A percentile compares a stretch with the other conserved stretches of the same genome.
These are phyloP conservation scores for Pomatostomus ruficeps DNA, from an alignment of 2,113 vertebrate genomes.

Conservation along the genomic window DNA sequence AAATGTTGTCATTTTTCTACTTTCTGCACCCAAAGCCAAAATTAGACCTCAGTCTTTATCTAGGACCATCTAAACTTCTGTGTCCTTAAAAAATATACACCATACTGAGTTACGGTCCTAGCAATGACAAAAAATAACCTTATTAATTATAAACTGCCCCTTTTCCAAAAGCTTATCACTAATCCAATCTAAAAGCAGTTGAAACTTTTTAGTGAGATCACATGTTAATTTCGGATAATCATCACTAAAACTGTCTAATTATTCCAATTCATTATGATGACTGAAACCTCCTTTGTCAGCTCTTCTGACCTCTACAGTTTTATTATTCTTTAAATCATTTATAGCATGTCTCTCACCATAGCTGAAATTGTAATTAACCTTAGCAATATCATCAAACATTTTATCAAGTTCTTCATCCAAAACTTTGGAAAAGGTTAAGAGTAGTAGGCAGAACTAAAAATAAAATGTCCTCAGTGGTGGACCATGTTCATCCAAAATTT, in stretches of 20 bases:
- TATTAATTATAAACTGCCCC: neutral
- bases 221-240: conserved; percentile 31
- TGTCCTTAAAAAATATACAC: neutral
- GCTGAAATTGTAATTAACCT: conserved; percentile 35
- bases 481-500: neutral
- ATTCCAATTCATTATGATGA: conserved; percentile 6
- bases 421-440: conserved; percentile 11
- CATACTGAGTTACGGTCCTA: neutral
- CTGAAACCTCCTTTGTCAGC: conserved; percentile 29
- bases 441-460: neutral
- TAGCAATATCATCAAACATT: neutral
- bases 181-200: neutral
- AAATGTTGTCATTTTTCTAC: neutral
- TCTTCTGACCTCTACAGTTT: conserved; percentile 45
- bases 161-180: neutral
- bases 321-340: conserved; percentile 56
- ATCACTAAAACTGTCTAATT: conserved; percentile 38
- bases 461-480: neutral
- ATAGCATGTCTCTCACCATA: neutral
- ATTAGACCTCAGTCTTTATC: neutral
- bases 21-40: neutral
- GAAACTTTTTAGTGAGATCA: conserved; percentile 29
- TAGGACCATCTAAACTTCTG: neutral
- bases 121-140: neutral
- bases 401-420: conserved; percentile 1